phyloP scores from a whole-genome alignment of 2,113 vertebrate species.

The Oophaga pumilio region DNA sequence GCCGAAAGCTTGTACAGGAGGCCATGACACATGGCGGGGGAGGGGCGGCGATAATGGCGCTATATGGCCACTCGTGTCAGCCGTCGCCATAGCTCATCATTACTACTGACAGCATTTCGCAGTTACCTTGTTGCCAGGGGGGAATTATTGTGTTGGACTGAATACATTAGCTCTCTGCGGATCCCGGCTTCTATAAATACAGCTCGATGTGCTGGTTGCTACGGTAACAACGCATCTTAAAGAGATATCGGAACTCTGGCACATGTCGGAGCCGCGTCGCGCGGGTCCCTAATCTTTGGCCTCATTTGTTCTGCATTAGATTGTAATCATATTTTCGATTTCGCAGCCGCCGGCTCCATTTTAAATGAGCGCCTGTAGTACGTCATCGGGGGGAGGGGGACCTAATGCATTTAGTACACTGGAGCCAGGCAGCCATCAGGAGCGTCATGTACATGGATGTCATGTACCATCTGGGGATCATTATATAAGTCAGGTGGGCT shows the following conservation, averaged over 20 bases:
- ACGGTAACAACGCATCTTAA: slow-evolving; percentile 61
- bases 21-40: background rate
- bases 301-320: slow-evolving; percentile 30
- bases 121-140: slow-evolving; percentile 56
- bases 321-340: slow-evolving; percentile 21
- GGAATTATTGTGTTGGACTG: slow-evolving; percentile 58
- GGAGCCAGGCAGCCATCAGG: background rate
- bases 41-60: slow-evolving; percentile 18
- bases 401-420: slow-evolving; percentile 9
- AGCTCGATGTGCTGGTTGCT: slow-evolving; percentile 59
- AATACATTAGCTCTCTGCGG: slow-evolving; percentile 41
- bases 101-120: slow-evolving; percentile 35
- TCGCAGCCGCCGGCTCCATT: slow-evolving; percentile 1
- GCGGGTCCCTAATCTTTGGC: slow-evolving; percentile 44
- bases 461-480: background rate
- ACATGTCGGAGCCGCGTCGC: slow-evolving; percentile 15
- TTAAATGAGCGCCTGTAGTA: slow-evolving; percentile 8
- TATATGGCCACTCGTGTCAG: slow-evolving; percentile 11
- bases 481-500: background rate
- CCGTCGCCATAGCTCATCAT: slow-evolving; percentile 4
- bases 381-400: slow-evolving; percentile 13
- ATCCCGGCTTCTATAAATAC: slow-evolving; percentile 36
- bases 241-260: slow-evolving; percentile 59
- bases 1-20: background rate
- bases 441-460: background rate